These are phyloP conservation scores for Nineta flava DNA, from an alignment of 2,888 invertebrate species.

Conservation along the genomic window DNA sequence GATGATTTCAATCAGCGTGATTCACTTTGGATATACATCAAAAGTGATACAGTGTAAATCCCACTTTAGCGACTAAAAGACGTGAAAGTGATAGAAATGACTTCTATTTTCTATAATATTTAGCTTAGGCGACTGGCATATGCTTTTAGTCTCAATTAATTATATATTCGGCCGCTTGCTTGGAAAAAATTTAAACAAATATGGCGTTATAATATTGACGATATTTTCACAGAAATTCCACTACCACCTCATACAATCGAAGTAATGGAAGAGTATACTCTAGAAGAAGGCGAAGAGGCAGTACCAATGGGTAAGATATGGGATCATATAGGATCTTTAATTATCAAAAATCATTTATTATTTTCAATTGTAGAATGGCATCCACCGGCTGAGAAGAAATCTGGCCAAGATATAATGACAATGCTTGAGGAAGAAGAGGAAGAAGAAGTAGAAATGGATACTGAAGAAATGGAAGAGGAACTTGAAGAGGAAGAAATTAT, in stretches of 20 bases:
- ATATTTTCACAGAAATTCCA: too few relatives aligned
- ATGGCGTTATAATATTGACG: too few relatives aligned
- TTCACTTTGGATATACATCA: too few relatives aligned
- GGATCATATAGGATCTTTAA: neutral
- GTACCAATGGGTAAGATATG: neutral
- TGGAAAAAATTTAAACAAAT: too few relatives aligned
- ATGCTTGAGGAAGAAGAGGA: neutral
- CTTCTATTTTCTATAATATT: too few relatives aligned
- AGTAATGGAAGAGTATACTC: neutral
- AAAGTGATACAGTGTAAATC: too few relatives aligned
- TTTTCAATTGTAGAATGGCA: neutral
- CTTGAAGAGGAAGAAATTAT: slow-evolving; percentile 12
- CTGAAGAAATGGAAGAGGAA: neutral
- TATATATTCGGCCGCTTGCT: too few relatives aligned
- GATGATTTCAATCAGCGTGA: too few relatives aligned
- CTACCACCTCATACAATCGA: neutral
- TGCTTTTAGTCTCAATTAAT: too few relatives aligned
- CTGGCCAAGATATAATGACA: neutral
- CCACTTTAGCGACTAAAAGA: too few relatives aligned
- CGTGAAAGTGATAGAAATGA: too few relatives aligned
- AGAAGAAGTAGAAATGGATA: neutral
- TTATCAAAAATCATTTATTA: neutral
- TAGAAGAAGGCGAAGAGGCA: neutral
- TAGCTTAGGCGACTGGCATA: too few relatives aligned
- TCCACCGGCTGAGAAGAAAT: neutral